These are phyloP conservation scores for Nyctereutes procyonoides DNA, from an alignment of 2,113 vertebrate genomes.

Conservation along the genomic window DNA sequence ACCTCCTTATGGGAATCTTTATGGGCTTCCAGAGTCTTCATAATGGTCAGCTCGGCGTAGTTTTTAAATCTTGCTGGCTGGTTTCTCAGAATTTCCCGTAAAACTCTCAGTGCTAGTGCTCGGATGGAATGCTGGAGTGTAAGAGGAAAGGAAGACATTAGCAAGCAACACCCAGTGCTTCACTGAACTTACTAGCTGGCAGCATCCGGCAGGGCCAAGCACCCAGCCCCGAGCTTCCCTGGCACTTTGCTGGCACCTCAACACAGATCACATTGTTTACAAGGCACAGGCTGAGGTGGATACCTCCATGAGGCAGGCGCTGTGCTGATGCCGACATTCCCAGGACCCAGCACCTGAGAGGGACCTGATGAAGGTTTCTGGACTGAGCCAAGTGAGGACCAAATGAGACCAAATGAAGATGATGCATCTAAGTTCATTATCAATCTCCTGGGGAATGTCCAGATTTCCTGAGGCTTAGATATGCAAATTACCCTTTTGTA, in stretches of 20 bases:
- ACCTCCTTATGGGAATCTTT: slow-evolving; percentile 99
- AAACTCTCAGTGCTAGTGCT: slow-evolving; percentile 94
- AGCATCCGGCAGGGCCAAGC: background rate
- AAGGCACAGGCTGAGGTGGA: background rate
- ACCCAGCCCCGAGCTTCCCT: background rate
- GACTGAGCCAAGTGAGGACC: background rate
- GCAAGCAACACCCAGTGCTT: accelerated
- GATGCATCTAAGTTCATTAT: background rate
- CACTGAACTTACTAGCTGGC: accelerated
- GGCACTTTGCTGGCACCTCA: accelerated
- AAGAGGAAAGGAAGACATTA: background rate
- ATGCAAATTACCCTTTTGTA: background rate
- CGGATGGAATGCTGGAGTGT: slow-evolving; percentile 94
- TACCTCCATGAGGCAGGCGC: background rate
- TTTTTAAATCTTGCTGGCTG: slow-evolving; percentile 98
- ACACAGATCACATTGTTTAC: background rate
- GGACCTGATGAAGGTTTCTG: background rate
- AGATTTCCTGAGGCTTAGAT: background rate
- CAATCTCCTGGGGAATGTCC: background rate
- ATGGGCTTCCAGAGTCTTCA: slow-evolving; percentile 99
- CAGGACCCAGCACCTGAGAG: background rate
- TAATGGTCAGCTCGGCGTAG: slow-evolving; percentile 98
- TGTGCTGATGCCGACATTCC: background rate
- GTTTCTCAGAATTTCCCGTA: slow-evolving; percentile 97
- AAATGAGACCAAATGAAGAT: background rate